Evolutionary conservation across 2,888 invertebrate genomes (phyloP), one percentile per base, ranked within the genome.

Genomic region (Labia minor): DNA sequence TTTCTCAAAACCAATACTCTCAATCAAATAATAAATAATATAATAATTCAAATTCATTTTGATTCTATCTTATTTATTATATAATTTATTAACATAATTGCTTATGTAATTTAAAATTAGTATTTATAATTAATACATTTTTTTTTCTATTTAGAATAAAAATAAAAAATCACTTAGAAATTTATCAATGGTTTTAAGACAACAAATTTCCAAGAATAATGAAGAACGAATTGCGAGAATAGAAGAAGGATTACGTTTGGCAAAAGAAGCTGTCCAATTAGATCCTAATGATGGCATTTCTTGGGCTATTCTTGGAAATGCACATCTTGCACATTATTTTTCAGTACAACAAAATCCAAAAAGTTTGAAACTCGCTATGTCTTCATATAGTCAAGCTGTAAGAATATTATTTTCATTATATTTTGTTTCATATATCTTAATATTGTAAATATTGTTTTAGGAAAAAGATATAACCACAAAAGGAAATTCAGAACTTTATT

Each of bases 221-320:
- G 80, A 82, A 10, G 83, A 86, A 69, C 80, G 81, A 63, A 77
- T 81, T 16, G 80, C 83, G 61, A 83, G 86, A 71, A 83, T 91
- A 16, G 80, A 87, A 67, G 83, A 85, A 72, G 90, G 92, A 69
- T 83, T 92, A 0, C 85, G 84, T 65, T 82, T 86, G 72, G 93
- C 93, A 0, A 90, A 89, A 75, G 90, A 92, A 73, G 91, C 93
- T 0, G 87, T 94, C 0, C 82, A 87, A 64, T 76, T 89, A 26
- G 90, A 93, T 74, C 82, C 87, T 8, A 80, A 81, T 65, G 92
- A 93, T 78, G 92, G 92, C 0, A 79, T 84, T 6, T 92, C 92
- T 0, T 94, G 94, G 93, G 82, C 86, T 65, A 84, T 92, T 66
- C 79, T 93, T 64, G 94, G 91, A 21, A 94, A 92, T 79, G 90